These are phyloP conservation scores for Corythornis madagascariensis DNA, from an alignment of 2,113 vertebrate species.

Conservation along the genomic window DNA sequence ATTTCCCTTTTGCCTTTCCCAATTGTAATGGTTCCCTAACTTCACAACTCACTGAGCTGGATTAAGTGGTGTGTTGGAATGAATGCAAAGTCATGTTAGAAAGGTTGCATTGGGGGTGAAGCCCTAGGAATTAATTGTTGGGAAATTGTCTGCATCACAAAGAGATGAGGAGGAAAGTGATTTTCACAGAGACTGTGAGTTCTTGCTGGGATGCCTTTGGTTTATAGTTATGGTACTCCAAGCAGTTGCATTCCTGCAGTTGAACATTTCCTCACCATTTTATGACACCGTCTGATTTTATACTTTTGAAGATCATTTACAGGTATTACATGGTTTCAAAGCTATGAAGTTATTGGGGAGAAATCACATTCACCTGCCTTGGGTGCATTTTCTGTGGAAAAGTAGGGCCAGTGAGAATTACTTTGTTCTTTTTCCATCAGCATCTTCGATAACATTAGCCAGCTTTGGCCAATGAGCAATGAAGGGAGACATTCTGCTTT, in stretches of 20 bases:
- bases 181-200: not conserved
- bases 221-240: not conserved
- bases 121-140: not conserved
- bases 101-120: not conserved
- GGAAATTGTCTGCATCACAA: not conserved
- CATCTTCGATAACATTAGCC: not conserved
- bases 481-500: not conserved
- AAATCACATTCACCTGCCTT: not conserved
- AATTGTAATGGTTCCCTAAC: not conserved
- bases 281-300: not conserved
- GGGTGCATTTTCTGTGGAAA: not conserved
- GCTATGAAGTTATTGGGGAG: not conserved
- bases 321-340: not conserved
- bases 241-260: not conserved
- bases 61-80: not conserved
- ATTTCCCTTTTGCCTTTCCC: not conserved
- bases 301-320: not conserved
- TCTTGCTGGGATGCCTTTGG: not conserved
- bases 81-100: not conserved
- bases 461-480: not conserved
- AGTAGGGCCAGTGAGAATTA: not conserved
- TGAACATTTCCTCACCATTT: not conserved
- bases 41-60: not conserved
- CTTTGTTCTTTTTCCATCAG: not conserved
- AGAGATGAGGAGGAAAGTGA: not conserved